Evolutionary conservation across 23 tunicate genomes (phyloP).

Genomic region (Styela clava): DNA sequence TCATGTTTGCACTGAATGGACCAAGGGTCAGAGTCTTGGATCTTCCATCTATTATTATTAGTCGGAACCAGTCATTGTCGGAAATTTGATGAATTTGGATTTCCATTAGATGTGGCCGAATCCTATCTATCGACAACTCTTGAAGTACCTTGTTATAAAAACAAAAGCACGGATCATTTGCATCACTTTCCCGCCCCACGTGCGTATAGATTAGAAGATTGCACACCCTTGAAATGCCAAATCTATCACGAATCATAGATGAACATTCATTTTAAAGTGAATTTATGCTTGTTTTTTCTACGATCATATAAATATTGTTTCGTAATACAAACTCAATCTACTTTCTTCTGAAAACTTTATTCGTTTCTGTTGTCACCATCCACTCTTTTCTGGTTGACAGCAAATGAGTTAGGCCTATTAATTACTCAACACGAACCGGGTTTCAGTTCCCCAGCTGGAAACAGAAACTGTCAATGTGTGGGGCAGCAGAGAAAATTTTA

Average conservation of each 20-base stretch:
- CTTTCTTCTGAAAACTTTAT: too few species aligned
- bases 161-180: background rate
- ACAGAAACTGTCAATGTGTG: background rate
- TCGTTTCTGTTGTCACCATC: constrained; percentile 9
- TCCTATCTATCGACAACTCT: background rate
- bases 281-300: too few species aligned
- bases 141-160: background rate
- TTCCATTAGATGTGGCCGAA: background rate
- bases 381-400: constrained; percentile 5
- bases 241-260: background rate
- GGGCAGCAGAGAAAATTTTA: too few species aligned
- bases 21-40: too few species aligned
- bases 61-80: background rate
- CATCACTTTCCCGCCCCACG: constrained; percentile 1
- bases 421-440: constrained; percentile 17
- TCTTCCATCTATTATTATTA: too few species aligned
- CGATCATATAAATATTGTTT: too few species aligned
- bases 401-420: constrained; percentile 19
- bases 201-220: background rate
- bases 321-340: too few species aligned
- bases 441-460: constrained; percentile 8
- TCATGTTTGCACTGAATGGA: too few species aligned
- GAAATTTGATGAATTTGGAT: background rate
- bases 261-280: too few species aligned
- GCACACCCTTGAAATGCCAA: background rate